phyloP scores from a whole-genome alignment of 2,888 invertebrate species.

The Cyrtodaria siliqua region DNA sequence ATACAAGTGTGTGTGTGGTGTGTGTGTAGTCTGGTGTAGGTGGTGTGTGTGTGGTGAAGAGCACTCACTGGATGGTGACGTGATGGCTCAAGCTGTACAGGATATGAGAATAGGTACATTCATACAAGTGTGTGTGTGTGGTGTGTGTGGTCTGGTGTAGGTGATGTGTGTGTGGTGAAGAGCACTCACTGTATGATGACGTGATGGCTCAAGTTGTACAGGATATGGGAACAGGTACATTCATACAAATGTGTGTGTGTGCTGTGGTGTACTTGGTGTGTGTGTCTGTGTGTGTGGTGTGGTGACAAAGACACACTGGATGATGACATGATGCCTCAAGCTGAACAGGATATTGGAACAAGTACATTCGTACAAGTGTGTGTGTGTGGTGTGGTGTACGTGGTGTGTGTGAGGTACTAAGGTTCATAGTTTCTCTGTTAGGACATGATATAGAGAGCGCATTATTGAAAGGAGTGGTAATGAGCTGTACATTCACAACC shows the following conservation, averaged over 20 bases:
- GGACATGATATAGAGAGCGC: no score
- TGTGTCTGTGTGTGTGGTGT: no score
- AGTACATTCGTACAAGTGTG: no score
- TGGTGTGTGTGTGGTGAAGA: no score
- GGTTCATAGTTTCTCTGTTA: no score
- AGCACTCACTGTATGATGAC: not conserved
- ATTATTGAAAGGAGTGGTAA: no score
- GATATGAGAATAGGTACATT: not conserved
- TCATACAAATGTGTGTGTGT: no score
- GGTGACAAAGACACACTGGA: no score
- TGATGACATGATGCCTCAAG: not conserved
- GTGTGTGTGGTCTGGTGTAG: conserved; percentile 13
- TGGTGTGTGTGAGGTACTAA: no score
- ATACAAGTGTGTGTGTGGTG: not conserved
- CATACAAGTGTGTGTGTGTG: not conserved
- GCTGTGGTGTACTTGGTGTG: not conserved
- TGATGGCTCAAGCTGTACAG: not conserved
- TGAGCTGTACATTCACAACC: no score
- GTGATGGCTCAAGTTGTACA: conserved; percentile 5
- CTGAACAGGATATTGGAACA: not conserved
- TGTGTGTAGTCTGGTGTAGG: conserved; percentile 2
- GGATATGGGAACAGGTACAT: conserved; percentile 16
- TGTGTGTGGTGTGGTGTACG: no score
- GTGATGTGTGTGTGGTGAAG: not conserved
- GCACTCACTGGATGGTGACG: not conserved